Base-by-base conservation (phyloP, 2,888 invertebrate species). In the Creontiades dilutus region DNA sequence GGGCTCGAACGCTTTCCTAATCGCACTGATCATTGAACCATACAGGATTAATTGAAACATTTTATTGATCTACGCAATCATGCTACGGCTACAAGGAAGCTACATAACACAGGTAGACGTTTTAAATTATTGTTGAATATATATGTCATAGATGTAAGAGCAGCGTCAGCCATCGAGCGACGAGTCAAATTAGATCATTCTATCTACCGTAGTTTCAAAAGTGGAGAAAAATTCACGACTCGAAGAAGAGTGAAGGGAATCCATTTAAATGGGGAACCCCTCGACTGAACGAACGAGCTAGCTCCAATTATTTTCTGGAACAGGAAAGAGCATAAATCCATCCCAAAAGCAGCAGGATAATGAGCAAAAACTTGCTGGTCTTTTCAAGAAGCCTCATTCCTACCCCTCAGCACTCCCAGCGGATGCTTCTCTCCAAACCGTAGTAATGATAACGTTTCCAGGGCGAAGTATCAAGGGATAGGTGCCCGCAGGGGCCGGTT, bases 311-410 rank as follows among this genome's bases (percentile, higher is more conserved):
- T 78, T 78, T 78, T 78, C 78, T n/a, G 46, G 47, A 37, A 16
- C 46, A 16, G 46, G 46, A 47, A 78, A 19, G 78, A 78, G 16
- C 78, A 78, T 78, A 78, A 78, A 78, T 78, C 78, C 78, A 78
- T 78, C 78, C 19, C 47, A 46, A 47, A 68, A 68, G 68, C 23
- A 68, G 78, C 46, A 16, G 52, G 52, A 82, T 82, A 82, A 82
- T 82, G 82, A 82, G 82, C 82, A 52, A 82, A 52, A 82, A 82
- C 82, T 82, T 52, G 82, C 47, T 82, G 82, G 48, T 52, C 82
- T 82, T 52, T 82, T 82, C 52, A 52, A 47, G 82, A 52, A 27
- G 23, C 23, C 80, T 12, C 13, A 52, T 27, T 82, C 47, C 46
- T n/a, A 23, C 68, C 68, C 68, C 19, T 68, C 68, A 23, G 68